Evolutionary conservation across 2,888 invertebrate species (phyloP), one percentile per base, ranked within the genome.

Genomic region (Cephus pulcher): DNA sequence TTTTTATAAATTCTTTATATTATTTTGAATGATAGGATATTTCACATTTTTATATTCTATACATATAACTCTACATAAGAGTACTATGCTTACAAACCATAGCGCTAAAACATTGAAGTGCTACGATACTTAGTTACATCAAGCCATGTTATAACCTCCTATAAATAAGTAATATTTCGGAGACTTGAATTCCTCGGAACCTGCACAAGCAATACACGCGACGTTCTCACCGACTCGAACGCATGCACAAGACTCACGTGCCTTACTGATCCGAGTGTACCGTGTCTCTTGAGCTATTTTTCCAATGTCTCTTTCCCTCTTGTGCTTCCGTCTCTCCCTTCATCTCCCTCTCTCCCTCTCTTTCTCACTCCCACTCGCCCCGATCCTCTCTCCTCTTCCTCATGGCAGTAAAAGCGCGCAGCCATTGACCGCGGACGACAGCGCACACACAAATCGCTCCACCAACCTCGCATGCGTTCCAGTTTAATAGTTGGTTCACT

Each of bases 281-380:
- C 37, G 37, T 75, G 37, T 56, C 70, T 34, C 69, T 15, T 23
- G 32, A 32, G 68, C 75, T 56, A 37, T 33, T 75, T 69, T 56
- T 40, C 68, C 76, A 34, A 73, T 37, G 40, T 76, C 34, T 74
- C 33, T 74, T 40, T 74, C n/a, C n/a, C 74, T 33, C 56, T 23
- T 23, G 23, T 23, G 56, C 9, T 23, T 23, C 23, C 1, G 12
- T 32, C 32, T 1, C 12, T 69, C 40, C 3, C 30, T 33, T 9
- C 23, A 1, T 56, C 40, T 23, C 81, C 37, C 80, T 83, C 81
- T 68, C 80, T 83, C 79, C 80, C 81, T 40, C 80, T 83, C 81
- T 69, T 80, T 83, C 79, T 80, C 80, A 78, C 82, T 81, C 78
- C 80, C 71, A 78, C 73, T 34, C 71, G 69, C 70, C 69, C 40